Percentiles rank a stretch among this genome's conserved stretches.
These are phyloP conservation scores for Sakesphorus luctuosus DNA, from an alignment of 2,113 vertebrate genomes.

Conservation along the genomic window DNA sequence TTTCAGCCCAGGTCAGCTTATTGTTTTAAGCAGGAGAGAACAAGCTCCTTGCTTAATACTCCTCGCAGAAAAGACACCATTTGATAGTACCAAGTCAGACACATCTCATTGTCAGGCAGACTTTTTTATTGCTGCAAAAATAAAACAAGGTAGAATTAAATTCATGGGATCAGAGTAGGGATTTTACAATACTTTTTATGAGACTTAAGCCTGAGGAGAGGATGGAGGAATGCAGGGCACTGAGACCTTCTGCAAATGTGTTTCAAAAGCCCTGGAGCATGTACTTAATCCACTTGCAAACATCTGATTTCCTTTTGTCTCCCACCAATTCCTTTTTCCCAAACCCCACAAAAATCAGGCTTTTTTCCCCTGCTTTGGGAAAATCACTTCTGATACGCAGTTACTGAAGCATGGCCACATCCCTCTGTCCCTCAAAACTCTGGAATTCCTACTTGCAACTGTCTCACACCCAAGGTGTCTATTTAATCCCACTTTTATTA, in stretches of 20 bases:
- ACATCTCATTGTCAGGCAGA: background rate
- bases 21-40: background rate
- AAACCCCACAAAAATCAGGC: background rate
- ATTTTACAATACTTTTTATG: background rate
- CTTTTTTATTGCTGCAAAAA: background rate
- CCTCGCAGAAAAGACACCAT: background rate
- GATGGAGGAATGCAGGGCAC: background rate
- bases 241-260: background rate
- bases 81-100: background rate
- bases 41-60: background rate
- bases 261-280: background rate
- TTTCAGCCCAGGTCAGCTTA: background rate
- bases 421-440: background rate
- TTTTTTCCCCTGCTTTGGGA: background rate
- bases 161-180: background rate
- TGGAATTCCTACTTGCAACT: background rate
- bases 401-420: background rate
- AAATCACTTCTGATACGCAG: background rate
- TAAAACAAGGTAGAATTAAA: background rate
- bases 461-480: conserved; percentile 20
- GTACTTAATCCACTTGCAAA: conserved; percentile 23
- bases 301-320: conserved; percentile 32
- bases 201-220: background rate
- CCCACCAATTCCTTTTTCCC: background rate
- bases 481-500: conserved; percentile 25